Percentiles rank a stretch among this genome's conserved stretches.
phyloP scores from a whole-genome alignment of 2,113 vertebrate genomes.

The Stigmatopora nigra region DNA sequence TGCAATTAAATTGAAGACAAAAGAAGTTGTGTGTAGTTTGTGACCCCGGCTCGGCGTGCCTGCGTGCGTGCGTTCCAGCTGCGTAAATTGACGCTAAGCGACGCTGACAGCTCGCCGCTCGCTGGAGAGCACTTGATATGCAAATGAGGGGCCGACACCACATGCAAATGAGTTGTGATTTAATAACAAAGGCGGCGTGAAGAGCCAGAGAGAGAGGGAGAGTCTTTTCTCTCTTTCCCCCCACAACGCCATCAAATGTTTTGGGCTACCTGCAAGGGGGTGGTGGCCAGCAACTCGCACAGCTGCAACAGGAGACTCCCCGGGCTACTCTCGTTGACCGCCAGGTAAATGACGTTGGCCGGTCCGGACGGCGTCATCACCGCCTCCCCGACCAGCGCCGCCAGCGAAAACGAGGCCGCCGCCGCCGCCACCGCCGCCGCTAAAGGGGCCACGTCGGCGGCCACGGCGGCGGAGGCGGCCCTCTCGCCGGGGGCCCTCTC shows the following conservation, averaged over 20 bases:
- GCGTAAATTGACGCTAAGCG: slow-evolving; percentile 37
- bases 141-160: slow-evolving; percentile 26
- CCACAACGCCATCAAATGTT: not conserved
- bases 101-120: slow-evolving; percentile 34
- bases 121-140: slow-evolving; percentile 45
- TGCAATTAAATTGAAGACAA: no score
- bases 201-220: no score
- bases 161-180: slow-evolving; percentile 17
- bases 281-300: slow-evolving; percentile 87
- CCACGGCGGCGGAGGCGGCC: slow-evolving; percentile 32
- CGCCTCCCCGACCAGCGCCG: slow-evolving; percentile 67
- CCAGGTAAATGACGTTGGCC: slow-evolving; percentile 81
- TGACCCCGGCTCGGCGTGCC: not conserved
- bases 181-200: slow-evolving; percentile 7
- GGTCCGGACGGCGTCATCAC: slow-evolving; percentile 76
- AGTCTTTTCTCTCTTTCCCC: no score
- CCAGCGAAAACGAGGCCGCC: slow-evolving; percentile 46
- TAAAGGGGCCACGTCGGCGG: slow-evolving; percentile 51
- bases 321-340: slow-evolving; percentile 88
- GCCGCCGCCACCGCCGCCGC: slow-evolving; percentile 32
- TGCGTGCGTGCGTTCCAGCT: not conserved
- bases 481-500: slow-evolving; percentile 46
- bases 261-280: slow-evolving; percentile 70
- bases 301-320: slow-evolving; percentile 85
- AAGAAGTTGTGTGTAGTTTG: no score